These are phyloP conservation scores for Bos javanicus DNA, from an alignment of 2,113 vertebrate species.

Conservation along the genomic window DNA sequence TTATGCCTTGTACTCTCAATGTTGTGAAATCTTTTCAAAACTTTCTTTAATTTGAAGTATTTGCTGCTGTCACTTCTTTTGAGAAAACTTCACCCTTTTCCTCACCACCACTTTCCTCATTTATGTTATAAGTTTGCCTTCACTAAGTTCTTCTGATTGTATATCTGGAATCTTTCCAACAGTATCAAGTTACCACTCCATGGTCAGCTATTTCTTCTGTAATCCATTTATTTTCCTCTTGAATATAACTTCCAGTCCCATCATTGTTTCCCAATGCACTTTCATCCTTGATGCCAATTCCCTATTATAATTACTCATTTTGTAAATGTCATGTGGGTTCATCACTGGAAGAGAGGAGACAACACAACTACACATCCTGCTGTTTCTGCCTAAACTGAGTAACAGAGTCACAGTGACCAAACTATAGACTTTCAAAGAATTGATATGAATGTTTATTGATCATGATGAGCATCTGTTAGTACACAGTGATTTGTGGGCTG, in stretches of 20 bases:
- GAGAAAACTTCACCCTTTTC: background rate
- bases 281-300: background rate
- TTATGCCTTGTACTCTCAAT: background rate
- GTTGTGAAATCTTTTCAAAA: background rate
- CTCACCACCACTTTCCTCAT: background rate
- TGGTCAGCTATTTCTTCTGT: background rate
- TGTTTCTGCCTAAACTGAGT: background rate
- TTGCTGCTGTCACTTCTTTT: background rate
- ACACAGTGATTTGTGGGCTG: background rate
- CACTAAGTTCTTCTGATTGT: background rate
- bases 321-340: background rate
- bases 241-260: background rate
- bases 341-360: background rate
- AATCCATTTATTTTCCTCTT: background rate
- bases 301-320: background rate
- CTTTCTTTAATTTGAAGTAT: background rate
- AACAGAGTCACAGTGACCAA: background rate
- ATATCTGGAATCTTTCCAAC: background rate
- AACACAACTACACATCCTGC: background rate
- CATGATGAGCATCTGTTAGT: background rate
- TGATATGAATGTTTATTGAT: background rate
- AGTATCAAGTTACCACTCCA: background rate
- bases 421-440: background rate
- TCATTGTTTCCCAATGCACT: background rate
- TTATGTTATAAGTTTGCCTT: background rate